These are phyloP conservation scores for Onthophagus sagittarius DNA, from an alignment of 2,888 invertebrate species.

Conservation along the genomic window DNA sequence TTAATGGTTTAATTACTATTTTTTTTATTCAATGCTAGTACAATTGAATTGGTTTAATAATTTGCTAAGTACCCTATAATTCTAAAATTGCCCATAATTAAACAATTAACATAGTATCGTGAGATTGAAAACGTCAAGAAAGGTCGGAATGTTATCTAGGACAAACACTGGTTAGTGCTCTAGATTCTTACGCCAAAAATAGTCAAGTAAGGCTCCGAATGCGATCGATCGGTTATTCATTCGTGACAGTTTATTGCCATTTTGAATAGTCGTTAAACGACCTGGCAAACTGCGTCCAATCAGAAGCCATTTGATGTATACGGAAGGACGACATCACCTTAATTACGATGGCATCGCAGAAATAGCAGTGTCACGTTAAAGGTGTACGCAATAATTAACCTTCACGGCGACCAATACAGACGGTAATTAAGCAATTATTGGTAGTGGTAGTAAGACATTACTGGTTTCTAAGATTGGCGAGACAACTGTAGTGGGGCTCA, in stretches of 20 bases:
- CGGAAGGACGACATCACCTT: background rate
- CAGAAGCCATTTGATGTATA: background rate
- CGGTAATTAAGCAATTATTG: constrained; percentile 19
- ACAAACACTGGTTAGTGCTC: background rate
- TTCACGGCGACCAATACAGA: constrained; percentile 18
- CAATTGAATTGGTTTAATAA: background rate
- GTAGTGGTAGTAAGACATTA: constrained; percentile 21
- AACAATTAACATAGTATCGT: background rate
- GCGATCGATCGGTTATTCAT: background rate
- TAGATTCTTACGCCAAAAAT: background rate
- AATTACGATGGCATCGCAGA: background rate
- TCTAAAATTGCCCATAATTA: background rate
- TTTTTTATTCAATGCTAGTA: background rate
- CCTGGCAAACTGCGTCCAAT: background rate
- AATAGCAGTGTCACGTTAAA: constrained; percentile 12
- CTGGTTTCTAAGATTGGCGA: constrained; percentile 1
- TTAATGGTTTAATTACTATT: background rate
- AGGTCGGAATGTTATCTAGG: background rate
- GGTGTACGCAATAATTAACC: constrained; percentile 21
- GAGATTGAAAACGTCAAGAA: background rate
- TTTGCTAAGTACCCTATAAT: background rate
- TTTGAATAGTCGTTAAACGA: background rate
- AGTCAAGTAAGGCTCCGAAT: background rate
- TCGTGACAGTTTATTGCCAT: background rate
- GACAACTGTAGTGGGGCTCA: constrained; percentile 1